Base-by-base conservation (phyloP, 1,140 invertebrate genomes). In the Heliconius congener region DNA sequence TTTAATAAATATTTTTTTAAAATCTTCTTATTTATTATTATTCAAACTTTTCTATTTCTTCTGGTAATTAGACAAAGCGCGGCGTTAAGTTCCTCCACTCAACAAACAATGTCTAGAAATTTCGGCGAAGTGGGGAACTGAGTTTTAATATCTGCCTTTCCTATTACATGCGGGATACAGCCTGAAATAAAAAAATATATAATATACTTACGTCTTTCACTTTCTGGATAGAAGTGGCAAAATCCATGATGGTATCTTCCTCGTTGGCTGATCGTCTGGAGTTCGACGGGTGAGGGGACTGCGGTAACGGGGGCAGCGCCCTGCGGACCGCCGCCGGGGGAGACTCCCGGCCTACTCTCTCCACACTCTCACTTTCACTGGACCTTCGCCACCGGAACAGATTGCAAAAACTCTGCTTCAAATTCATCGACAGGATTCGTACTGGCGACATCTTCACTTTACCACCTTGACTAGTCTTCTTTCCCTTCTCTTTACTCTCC, bases 221-320 rank as follows among this genome's bases (percentile, higher is more conserved):
- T 96, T 97, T 98, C 90, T 98, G 97, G 87, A 99, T 98, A 83
- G 97, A 98, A 5, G 97, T 97, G 23, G 98, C 97, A 95, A 99
- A 98, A 92, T 99, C 98, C 92, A 97, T 96, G 3, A 94, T 91
- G 2, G 92, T 95, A 1, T 95, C 95, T 3, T 95, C 95, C 0
- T 95, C 95, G 19, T 95, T 93, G 2, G 81, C 82, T 5, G 82
- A 71, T 37, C 89, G 84, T 3, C 87, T 86, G 2, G 85, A 77
- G 57, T 85, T 84, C 9, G 87, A 85, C 11, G 83, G 75, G 70
- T 84, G 85, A 46, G 90, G 82, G 8, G 88, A 81, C 74, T 87
- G 88, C 71, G 98, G 97, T 82, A 98, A 93, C 4, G 98, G 98
- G 11, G 98, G 98, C 77, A 98, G 89, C 34, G 98, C 97, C 52